Percentiles rank a stretch among this genome's conserved stretches.
Evolutionary conservation across 2,797 vertebrate genomes (phyloP).

Genomic region (Phrynocephalus forsythii): DNA sequence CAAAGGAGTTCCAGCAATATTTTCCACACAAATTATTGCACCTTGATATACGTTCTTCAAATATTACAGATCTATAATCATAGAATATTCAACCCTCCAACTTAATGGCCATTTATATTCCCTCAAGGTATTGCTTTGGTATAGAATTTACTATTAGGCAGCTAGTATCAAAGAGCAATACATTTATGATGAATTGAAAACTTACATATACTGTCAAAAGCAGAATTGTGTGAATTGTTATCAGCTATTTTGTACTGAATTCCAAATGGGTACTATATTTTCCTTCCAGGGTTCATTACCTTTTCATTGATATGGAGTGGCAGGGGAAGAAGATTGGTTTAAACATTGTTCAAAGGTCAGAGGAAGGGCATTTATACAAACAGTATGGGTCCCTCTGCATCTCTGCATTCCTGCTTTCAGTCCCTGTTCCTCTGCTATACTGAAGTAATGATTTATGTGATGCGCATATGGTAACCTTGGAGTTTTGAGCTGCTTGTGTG

Average conservation of each 20-base stretch:
- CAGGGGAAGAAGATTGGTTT: constrained; percentile 49
- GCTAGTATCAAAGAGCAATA: constrained; percentile 49
- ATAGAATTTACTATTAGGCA: constrained; percentile 43
- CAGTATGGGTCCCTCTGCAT: neutral
- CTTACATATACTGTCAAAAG: constrained; percentile 10
- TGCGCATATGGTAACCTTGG: constrained; percentile 21
- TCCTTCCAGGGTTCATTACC: constrained; percentile 38
- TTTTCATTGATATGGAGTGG: constrained; percentile 50
- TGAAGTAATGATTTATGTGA: constrained; percentile 46
- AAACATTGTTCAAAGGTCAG: constrained; percentile 47
- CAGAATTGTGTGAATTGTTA: constrained; percentile 34
- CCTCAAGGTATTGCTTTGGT: constrained; percentile 37
- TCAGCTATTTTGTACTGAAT: constrained; percentile 45
- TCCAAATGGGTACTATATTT: constrained; percentile 35
- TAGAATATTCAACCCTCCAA: neutral
- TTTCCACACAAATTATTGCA: neutral
- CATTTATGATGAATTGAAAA: constrained; percentile 31
- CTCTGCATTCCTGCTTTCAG: constrained; percentile 5
- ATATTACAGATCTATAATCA: neutral
- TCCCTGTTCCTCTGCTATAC: neutral
- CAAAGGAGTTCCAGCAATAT: neutral
- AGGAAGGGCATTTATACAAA: constrained; percentile 55
- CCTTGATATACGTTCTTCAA: neutral
- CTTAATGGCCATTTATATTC: constrained; percentile 35
- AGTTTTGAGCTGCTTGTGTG: neutral